Evolutionary conservation across 2,888 invertebrate genomes (phyloP), one percentile per base, ranked within the genome.

Genomic region (Creontiades dilutus): DNA sequence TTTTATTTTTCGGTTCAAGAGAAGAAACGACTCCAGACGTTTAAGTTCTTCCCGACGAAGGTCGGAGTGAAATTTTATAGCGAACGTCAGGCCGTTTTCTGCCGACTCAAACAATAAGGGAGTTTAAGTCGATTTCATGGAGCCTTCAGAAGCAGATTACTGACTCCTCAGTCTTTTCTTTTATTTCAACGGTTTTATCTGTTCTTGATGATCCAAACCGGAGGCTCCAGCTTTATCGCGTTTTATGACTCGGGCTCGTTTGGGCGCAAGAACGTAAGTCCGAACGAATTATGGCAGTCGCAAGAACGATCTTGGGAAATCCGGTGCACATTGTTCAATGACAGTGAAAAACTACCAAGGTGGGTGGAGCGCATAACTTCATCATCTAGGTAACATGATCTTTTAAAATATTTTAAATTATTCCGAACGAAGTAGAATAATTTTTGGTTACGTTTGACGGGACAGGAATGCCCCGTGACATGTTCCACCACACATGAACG

Each of bases 91-190:
- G 68, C 68, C 5, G 68, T 68, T 68, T 68, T 68, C 68, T 68
- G 68, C 23, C 68, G 68, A 68, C 23, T 68, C 68, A 68, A 68
- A 68, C 68, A 68, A 68, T 68, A 68, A 27, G 68, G 23, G 23
- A 68, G 68, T 68, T 68, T 23, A 68, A 23, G 68, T 68, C 68
- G 68, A 23, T 68, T 19, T 23, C 68, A 68, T 16, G 16, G n/a
- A 16, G 13, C 52, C 52, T 52, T 52, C n/a, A n/a, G 57, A 16
- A 57, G 68, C 27, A 68, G 68, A 68, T 68, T 68, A 68, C 68
- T 19, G 68, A 68, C 68, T 68, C 68, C 68, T 23, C 19, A 52
- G 52, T 5, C 16, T 52, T 16, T 16, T 52, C 68, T 23, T 68
- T 68, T 61, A 12, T 68, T 19, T 23, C 27, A 19, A 23, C 27